Evolutionary conservation across 1,140 invertebrate species (phyloP).

Genomic region (Pentalonia nigronervosa): DNA sequence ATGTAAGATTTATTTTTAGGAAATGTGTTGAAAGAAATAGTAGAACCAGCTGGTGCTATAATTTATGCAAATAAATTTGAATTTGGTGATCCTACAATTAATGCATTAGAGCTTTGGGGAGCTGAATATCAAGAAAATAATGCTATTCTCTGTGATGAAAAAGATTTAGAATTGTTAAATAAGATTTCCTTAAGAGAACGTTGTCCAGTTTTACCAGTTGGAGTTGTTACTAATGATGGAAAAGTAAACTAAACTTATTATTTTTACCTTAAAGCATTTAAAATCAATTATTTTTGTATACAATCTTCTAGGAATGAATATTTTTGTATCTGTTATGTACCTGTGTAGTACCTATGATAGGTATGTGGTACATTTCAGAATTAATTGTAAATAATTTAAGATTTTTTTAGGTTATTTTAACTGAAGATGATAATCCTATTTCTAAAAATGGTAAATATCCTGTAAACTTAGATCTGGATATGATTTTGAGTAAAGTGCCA

Average conservation of each 20-base stretch:
- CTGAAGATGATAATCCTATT: conserved; percentile 68
- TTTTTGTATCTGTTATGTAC: neutral
- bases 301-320: neutral
- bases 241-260: conserved; percentile 67
- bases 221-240: conserved; percentile 87
- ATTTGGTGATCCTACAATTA: conserved; percentile 93
- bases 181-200: conserved; percentile 84
- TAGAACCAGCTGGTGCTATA: conserved; percentile 90
- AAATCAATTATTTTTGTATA: neutral
- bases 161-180: conserved; percentile 73
- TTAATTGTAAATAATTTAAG: conserved; percentile 21
- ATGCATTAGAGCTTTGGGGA: conserved; percentile 93
- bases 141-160: conserved; percentile 79
- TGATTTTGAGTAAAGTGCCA: conserved; percentile 89
- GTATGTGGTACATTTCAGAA: neutral
- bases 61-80: conserved; percentile 89
- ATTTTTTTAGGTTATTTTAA: conserved; percentile 69
- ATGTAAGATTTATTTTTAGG: conserved; percentile 67
- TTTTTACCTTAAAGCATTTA: neutral
- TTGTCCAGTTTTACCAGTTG: conserved; percentile 93
- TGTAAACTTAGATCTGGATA: conserved; percentile 87
- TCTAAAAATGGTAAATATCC: conserved; percentile 67
- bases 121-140: conserved; percentile 98
- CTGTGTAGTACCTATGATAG: neutral
- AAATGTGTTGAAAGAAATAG: conserved; percentile 96